Base-by-base conservation (phyloP, 2,797 vertebrate genomes). In the Champsocephalus gunnari region DNA sequence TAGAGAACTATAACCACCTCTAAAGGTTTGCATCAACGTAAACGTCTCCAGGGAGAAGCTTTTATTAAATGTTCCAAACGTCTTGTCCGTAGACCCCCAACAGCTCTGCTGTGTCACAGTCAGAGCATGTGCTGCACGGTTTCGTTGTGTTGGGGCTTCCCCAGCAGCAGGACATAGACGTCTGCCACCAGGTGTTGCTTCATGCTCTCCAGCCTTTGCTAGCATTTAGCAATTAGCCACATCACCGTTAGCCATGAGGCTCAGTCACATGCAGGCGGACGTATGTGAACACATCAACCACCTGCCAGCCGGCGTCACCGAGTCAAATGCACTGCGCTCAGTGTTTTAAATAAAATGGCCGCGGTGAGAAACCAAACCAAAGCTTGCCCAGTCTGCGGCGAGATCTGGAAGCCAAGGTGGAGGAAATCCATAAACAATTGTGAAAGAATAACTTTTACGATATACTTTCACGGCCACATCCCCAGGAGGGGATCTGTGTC, bases 141-240 rank as follows among this genome's bases (percentile, higher is more conserved):
- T 67, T 85, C 66, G 80, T 34, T 80, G 73, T 79, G 47, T 68
- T 70, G 73, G 66, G 54, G 45, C 24, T 38, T 54, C 54, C 47
- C 19, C 63, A 61, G 75, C 60, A 82, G 44, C 38, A 79, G 64
- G 79, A 83, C 84, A 92, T 90, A 73, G 90, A 92, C 91, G 91
- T 91, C 81, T 74, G 59, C 73, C 77, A 74, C 70, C 84, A 79
- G 84, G 82, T 13, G 8, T 71, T 60, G 83, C 75, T 87, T 88
- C 21, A 21, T 61, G 58, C 67, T 64, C 59, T 54, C 43, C 55
- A 16, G 58, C 71, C 80, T 66, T 77, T 68, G 79, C 68, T 86
- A 75, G 80, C 75, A 65, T 87, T 91, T 87, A 91, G 85, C 82
- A 85, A 75, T 89, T 89, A 89, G 87, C 73, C 68, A 69, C 69